Evolutionary conservation across 2,113 vertebrate species (phyloP).

Genomic region (Phainopepla nitens): DNA sequence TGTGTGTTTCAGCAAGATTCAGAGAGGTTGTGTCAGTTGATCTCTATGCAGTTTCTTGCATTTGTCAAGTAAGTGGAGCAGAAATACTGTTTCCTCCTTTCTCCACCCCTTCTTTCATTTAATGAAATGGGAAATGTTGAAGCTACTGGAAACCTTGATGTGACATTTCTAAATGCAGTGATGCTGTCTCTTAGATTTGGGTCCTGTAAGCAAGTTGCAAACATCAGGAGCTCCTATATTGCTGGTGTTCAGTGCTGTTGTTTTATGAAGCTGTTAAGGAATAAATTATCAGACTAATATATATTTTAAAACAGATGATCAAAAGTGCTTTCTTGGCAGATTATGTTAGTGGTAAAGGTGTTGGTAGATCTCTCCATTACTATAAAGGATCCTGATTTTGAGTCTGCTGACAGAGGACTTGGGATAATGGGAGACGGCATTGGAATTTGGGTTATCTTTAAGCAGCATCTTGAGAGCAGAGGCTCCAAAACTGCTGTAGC

Average conservation of each 20-base stretch:
- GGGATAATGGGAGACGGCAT: not conserved
- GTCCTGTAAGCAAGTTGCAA: not conserved
- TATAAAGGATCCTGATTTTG: not conserved
- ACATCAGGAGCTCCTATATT: not conserved
- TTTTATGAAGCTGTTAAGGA: not conserved
- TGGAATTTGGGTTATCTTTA: not conserved
- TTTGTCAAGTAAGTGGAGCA: conserved; percentile 15
- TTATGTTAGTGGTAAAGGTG: not conserved
- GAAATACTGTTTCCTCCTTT: not conserved
- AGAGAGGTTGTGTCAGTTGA: conserved; percentile 18
- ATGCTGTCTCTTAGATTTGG: not conserved
- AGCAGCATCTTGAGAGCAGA: not conserved
- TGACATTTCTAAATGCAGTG: not conserved
- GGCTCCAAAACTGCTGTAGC: not conserved
- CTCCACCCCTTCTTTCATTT: not conserved
- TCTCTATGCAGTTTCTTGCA: not conserved
- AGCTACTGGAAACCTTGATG: conserved; percentile 24
- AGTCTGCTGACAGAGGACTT: not conserved
- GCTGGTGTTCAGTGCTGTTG: not conserved
- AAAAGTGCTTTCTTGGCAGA: not conserved
- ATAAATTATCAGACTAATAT: not conserved
- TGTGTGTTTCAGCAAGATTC: not conserved
- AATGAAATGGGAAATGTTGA: conserved; percentile 32
- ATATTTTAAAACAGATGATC: not conserved
- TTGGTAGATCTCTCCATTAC: not conserved